These are phyloP conservation scores for Heliconius hewitsoni DNA, from an alignment of 1,140 invertebrate species.

Conservation along the genomic window DNA sequence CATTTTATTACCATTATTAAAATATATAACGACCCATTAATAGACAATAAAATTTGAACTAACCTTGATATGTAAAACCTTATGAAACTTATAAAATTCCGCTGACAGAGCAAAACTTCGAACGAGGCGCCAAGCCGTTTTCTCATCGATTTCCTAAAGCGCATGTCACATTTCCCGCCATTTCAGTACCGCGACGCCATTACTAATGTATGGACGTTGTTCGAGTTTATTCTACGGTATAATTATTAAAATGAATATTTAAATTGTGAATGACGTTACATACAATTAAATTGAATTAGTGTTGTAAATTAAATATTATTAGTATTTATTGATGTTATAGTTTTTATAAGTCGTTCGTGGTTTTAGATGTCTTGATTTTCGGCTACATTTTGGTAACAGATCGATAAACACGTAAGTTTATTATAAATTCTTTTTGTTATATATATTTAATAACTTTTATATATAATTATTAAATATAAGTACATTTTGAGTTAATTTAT, in stretches of 20 bases:
- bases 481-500: background rate
- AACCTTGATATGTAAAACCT: slow-evolving; percentile 23
- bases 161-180: slow-evolving; percentile 74
- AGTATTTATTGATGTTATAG: slow-evolving; percentile 13
- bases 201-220: slow-evolving; percentile 34
- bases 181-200: slow-evolving; percentile 59
- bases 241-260: slow-evolving; percentile 38
- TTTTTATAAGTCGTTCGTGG: background rate
- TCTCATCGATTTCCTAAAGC: slow-evolving; percentile 74
- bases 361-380: slow-evolving; percentile 29
- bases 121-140: slow-evolving; percentile 53
- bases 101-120: slow-evolving; percentile 43
- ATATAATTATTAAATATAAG: background rate
- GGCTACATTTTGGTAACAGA: slow-evolving; percentile 27
- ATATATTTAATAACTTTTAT: background rate
- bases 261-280: slow-evolving; percentile 29
- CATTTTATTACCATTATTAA: background rate
- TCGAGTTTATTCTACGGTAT: slow-evolving; percentile 29
- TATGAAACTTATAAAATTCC: slow-evolving; percentile 27
- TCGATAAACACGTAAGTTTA: slow-evolving; percentile 35
- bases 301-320: background rate
- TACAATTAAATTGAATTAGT: slow-evolving; percentile 20
- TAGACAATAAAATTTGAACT: slow-evolving; percentile 15
- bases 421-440: background rate
- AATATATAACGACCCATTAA: background rate